Evolutionary conservation across 2,888 invertebrate species (phyloP), one percentile per base, ranked within the genome.

Genomic region (Pandemis heparana): DNA sequence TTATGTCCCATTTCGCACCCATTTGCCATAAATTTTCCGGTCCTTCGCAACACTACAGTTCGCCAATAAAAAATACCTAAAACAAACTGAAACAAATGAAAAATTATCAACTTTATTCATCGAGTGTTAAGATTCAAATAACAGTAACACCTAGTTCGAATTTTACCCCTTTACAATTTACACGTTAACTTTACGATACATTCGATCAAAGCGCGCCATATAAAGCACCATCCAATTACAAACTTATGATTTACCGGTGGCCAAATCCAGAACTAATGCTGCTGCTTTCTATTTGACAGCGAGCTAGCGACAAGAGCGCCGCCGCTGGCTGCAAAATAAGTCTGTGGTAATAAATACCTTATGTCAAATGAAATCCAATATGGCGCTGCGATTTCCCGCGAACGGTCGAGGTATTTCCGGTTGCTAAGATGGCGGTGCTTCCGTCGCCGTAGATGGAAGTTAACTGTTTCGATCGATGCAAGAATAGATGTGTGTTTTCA

Each of bases 381-480:
- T 77, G 80, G 80, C 75, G 74, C 38, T 66, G 75, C 74, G 71
- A 75, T 77, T 78, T 77, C 76, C 79, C 77, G 79, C 74, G 75
- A 71, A 71, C 70, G 74, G 77, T 63, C 63, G 46, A 46, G 62
- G 63, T 32, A 46, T 63, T 77, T 78, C 78, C 78, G 78, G 72
- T 70, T 38, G 60, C 60, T 64, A 75, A 79, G 77, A 77, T 77
- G 77, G 76, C 76, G 75, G 70, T 71, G 71, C 72, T 73, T 78
- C 77, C 77, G 76, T 12, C 46, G 46, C 71, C 71, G 43, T 71
- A 66, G 18, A 66, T 48, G 64, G 53, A 16, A 18, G 59, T 18
- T 75, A 76, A 75, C 76, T 74, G 78, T 75, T 75, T 75, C 62
- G 48, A 38, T 60, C 60, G 46, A 46, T 9, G 43, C 43, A 63